A percentile compares a stretch with the other conserved stretches of the same genome.
Evolutionary conservation across 1,140 invertebrate genomes (phyloP).

Genomic region (Danaus melanippus): DNA sequence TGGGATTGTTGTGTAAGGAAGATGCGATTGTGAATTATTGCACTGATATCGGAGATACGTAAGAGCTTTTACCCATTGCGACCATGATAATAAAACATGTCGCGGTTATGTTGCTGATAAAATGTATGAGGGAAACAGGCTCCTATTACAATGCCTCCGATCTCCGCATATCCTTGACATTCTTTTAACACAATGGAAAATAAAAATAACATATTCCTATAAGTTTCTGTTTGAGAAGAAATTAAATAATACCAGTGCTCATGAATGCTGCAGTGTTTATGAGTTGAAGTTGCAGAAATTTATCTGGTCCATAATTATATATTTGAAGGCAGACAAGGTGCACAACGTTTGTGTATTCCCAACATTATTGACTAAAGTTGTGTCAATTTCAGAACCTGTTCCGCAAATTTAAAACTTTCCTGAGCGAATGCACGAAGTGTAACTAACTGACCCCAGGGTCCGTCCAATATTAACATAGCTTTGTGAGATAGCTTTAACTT

Average conservation of each 20-base stretch:
- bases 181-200: constrained; percentile 1
- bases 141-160: background rate
- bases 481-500: constrained; percentile 19
- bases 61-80: constrained; percentile 41
- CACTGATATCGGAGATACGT: constrained; percentile 39
- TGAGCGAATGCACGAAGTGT: constrained; percentile 17
- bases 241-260: no score
- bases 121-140: constrained; percentile 7
- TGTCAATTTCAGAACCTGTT: constrained; percentile 11
- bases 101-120: constrained; percentile 19
- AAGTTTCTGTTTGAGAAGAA: no score
- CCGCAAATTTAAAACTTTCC: constrained; percentile 20
- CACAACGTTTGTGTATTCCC: no score
- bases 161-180: background rate
- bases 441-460: constrained; percentile 16
- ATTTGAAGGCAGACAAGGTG: no score
- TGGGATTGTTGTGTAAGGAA: constrained; percentile 50
- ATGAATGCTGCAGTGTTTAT: no score
- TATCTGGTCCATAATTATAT: no score
- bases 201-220: background rate
- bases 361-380: constrained; percentile 15
- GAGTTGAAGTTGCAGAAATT: no score
- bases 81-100: constrained; percentile 31
- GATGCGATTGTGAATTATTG: constrained; percentile 52
- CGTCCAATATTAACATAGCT: constrained; percentile 20